Percentiles rank a stretch among this genome's conserved stretches.
These are phyloP conservation scores for Pangasianodon hypophthalmus DNA, from an alignment of 2,113 vertebrate species.

Conservation along the genomic window DNA sequence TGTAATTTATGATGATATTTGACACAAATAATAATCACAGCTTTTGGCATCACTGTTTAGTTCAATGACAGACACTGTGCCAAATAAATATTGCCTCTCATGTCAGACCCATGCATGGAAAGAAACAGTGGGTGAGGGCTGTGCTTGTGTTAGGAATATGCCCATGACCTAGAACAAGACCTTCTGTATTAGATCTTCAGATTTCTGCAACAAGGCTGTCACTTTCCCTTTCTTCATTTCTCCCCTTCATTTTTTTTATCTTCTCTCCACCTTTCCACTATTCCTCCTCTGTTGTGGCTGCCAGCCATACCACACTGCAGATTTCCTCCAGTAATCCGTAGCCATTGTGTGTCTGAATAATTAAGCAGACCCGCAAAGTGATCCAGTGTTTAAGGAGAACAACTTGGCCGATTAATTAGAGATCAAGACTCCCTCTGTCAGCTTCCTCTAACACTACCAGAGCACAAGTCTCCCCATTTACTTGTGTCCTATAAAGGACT, in stretches of 20 bases:
- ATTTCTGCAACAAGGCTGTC: not conserved
- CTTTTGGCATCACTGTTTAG: not conserved
- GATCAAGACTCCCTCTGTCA: conserved; percentile 62
- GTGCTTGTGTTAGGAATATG: conserved; percentile 21
- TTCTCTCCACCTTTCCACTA: not conserved
- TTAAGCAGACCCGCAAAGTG: conserved; percentile 69
- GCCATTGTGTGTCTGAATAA: conserved; percentile 68
- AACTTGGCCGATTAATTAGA: conserved; percentile 74
- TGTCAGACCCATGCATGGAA: conserved; percentile 13
- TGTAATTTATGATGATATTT: not conserved
- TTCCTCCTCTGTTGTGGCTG: not conserved
- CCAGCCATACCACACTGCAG: conserved; percentile 55
- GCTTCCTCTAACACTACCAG: conserved; percentile 10
- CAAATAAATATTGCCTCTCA: not conserved
- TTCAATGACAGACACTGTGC: not conserved
- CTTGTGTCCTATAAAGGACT: not conserved
- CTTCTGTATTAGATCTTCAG: conserved; percentile 34
- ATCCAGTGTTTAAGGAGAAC: conserved; percentile 68
- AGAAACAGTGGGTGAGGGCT: not conserved
- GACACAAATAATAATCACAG: not conserved
- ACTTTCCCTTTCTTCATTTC: not conserved
- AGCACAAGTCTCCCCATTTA: conserved; percentile 16
- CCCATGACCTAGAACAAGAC: conserved; percentile 10
- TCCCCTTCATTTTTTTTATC: not conserved
- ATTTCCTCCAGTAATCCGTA: conserved; percentile 53